Conservation (phyloP, 2,888 invertebrate species). For the Chorisops tibialis region DNA sequence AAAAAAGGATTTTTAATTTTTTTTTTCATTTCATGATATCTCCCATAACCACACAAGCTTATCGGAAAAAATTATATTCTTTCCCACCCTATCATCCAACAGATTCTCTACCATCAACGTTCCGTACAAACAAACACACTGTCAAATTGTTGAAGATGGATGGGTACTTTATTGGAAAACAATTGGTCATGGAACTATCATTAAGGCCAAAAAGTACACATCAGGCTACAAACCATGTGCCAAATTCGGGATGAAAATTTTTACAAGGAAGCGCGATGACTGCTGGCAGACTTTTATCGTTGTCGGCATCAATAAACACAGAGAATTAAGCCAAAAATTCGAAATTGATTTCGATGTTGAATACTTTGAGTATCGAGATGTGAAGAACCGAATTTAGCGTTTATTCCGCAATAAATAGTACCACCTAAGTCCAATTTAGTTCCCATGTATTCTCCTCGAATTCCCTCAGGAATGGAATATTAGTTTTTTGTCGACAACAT, state of each 20-base stretch:
- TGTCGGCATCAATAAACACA: not conserved
- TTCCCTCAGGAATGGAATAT: not conserved
- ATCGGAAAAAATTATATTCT: too few relatives aligned
- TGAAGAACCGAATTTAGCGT: too few relatives aligned
- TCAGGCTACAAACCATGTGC: not conserved
- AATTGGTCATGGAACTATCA: slow-evolving; percentile 47
- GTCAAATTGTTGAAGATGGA: slow-evolving; percentile 44
- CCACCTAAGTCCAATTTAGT: too few relatives aligned
- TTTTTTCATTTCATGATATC: too few relatives aligned
- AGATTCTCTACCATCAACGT: not conserved
- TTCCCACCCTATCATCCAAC: too few relatives aligned
- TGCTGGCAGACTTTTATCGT: not conserved
- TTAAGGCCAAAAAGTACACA: slow-evolving; percentile 33
- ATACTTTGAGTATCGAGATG: not conserved
- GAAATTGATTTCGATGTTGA: slow-evolving; percentile 21
- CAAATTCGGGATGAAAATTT: not conserved
- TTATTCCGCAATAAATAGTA: too few relatives aligned
- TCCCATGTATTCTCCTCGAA: too few relatives aligned
- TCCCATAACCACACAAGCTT: too few relatives aligned
- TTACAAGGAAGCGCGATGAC: not conserved
- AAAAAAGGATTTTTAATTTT: too few relatives aligned
- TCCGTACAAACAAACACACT: slow-evolving; percentile 22
- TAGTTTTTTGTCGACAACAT: not conserved
- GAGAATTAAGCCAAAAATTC: not conserved
- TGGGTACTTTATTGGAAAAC: slow-evolving; percentile 50